Evolutionary conservation across 2,888 invertebrate species (phyloP), one percentile per base, ranked within the genome.

Genomic region (Malacosoma neustria): DNA sequence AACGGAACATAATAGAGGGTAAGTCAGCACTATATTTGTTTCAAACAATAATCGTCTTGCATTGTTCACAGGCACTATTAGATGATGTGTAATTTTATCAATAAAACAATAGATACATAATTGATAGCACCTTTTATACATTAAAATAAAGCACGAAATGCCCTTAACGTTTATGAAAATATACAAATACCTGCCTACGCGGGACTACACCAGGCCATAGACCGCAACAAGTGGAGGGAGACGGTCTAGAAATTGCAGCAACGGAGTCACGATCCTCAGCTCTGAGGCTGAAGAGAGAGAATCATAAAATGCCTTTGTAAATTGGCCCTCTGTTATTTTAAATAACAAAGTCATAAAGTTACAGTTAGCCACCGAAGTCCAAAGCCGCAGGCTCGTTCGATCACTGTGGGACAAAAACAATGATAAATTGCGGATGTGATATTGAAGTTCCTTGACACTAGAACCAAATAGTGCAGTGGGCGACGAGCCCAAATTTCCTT

Each of bases 401-500:
- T 62, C 47, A 53, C 63, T 45, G 43, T 49, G 58, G 52, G 62
- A 70, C 72, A 77, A 79, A 79, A 76, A 75, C 66, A 54, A 67
- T 75, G 79, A 82, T 79, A 63, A 67, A 81, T 82, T 61, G 59
- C 63, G 46, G 54, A 52, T 61, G 51, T 58, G 55, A 58, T 66
- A 61, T 61, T 61, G 51, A 59, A 62, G 69, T 64, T 71, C 62
- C 54, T 69, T 66, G 72, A 72, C 68, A 61, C 67, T 57, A 48
- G 46, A 59, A 57, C 45, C 50, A 48, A 47, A 48, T 49, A 45
- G 57, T 62, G 48, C 49, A 45, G 57, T 62, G 58, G 59, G 59
- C 59, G 61, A 59, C 52, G 45, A n/a, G 40, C 37, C 41, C 47
- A 37, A 47, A 43, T 11, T 39, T 37, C 14, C 29, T 9, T 29